Evolutionary conservation across 2,888 invertebrate genomes (phyloP), one percentile per base, ranked within the genome.

Genomic region (Meteorus cinctellus): DNA sequence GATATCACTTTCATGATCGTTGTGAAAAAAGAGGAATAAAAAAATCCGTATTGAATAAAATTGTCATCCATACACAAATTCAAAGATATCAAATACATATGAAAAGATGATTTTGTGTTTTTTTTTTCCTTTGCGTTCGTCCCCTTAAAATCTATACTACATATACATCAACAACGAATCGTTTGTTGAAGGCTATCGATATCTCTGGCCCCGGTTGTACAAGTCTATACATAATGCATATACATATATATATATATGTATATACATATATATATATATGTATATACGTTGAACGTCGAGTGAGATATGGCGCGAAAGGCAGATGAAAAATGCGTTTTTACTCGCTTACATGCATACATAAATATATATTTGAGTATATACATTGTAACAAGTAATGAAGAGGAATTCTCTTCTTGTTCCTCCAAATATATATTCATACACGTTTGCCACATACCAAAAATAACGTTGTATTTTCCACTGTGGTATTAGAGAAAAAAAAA

Each of bases 131-230:
- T 62, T 48, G 27, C 5, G 31, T 45, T 67, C 60, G n/a, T 31
- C 62, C 19, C 48, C 31, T 36, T 5, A 36, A 65, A 36, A 65
- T 41, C 34, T 62, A n/a, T 62, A 62, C 16, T 31, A 19, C 16
- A 4, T 19, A 62, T 19, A 3, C 14, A 63, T 60, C 29, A 60
- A 69, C 68, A 74, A 74, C 68, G 68, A 27, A n/a, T 69, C 72
- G 65, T 72, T 72, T 72, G 72, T 72, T 72, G 66, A 72, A 69
- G 68, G 74, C 74, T 74, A 74, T 74, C 74, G 74, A 74, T 74
- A 69, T 74, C 74, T 19, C 45, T 68, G 29, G 60, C 68, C 74
- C 74, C 48, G 60, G 24, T 31, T 55, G 12, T 71, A 59, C 36
- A 19, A 41, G 36, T 12, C 36, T 27, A 24, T 24, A 60, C 62